Evolutionary conservation across 2,113 vertebrate species (phyloP), one percentile per base, ranked within the genome.

Genomic region (Gnathonemus longibarbis): DNA sequence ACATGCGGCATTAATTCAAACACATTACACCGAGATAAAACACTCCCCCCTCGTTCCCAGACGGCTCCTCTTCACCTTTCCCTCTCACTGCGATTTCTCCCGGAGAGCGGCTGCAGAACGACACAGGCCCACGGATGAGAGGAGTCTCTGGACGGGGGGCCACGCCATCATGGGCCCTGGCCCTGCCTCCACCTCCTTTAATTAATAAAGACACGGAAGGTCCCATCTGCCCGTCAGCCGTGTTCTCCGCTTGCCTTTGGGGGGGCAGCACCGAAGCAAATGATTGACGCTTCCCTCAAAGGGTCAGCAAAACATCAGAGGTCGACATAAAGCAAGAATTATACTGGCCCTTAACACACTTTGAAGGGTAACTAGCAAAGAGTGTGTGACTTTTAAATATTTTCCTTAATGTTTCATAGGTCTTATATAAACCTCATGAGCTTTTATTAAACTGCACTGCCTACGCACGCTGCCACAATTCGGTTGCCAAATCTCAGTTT

Each of bases 21-120:
- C 89, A 91, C 66, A 90, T 90, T 90, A 88, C 42, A 58, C n/a
- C 27, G 31, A 91, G 87, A 91, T 87, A 84, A 88, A 53, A 91
- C 83, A 90, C 66, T 39, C 53, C 86, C 74, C 35, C 10, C 56
- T 50, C 24, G 3, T 31, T 88, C 46, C 15, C 88, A 46, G 39
- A 89, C 39, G 27, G 77, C 48, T 13, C 83, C 39, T 86, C 89
- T 62, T 90, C 88, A 89, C 90, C 89, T 88, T 83, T 58, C 83
- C 88, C 88, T 13, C 24, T 62, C n/a, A 70, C 66, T 48, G 89
- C 56, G 1, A 31, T 80, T 42, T 84, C 62, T 49, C 66, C 42
- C 42, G 53, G 87, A 89, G 87, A 89, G 10, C 42, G 42, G 52
- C 2, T 21, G 89, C 49, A 48, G 50, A 19, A 52, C 42, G 50